phyloP scores from a whole-genome alignment of 53 echinoderm and acorn worm genomes.

The Apostichopus leukothele region DNA sequence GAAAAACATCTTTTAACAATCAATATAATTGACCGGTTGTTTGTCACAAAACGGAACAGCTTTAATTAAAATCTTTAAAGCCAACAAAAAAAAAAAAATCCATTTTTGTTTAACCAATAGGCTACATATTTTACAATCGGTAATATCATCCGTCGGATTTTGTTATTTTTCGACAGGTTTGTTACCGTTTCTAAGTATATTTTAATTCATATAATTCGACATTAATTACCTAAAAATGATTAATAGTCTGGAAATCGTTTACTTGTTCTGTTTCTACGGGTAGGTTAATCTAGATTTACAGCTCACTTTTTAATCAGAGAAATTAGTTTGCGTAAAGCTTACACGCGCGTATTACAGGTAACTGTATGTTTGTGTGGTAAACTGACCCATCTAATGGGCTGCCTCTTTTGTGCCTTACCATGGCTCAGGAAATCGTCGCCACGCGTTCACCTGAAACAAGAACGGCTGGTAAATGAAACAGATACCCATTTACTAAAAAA shows the following conservation, averaged over 20 bases:
- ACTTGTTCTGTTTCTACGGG: neutral
- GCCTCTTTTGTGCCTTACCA: neutral
- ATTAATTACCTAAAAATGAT: conserved; percentile 17
- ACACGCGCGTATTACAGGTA: conserved; percentile 39
- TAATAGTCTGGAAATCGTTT: neutral
- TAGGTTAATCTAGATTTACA: neutral
- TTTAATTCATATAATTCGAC: neutral
- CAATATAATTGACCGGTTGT: neutral
- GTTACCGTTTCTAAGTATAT: too few relatives aligned
- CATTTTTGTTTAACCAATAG: neutral
- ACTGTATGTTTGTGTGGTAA: conserved; percentile 11
- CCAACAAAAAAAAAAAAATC: neutral
- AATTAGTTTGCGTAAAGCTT: conserved; percentile 43
- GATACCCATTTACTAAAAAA: conserved; percentile 12
- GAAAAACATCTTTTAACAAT: neutral
- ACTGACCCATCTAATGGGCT: neutral
- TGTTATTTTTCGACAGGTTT: too few relatives aligned
- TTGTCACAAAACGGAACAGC: neutral
- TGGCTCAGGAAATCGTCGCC: neutral
- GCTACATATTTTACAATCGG: neutral
- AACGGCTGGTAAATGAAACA: conserved; percentile 23
- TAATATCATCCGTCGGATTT: neutral
- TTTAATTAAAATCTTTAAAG: too few relatives aligned
- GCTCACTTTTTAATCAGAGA: conserved; percentile 14
- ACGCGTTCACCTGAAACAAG: neutral